These are phyloP conservation scores for Engystomops pustulosus DNA, from an alignment of 2,113 vertebrate species.

Conservation along the genomic window DNA sequence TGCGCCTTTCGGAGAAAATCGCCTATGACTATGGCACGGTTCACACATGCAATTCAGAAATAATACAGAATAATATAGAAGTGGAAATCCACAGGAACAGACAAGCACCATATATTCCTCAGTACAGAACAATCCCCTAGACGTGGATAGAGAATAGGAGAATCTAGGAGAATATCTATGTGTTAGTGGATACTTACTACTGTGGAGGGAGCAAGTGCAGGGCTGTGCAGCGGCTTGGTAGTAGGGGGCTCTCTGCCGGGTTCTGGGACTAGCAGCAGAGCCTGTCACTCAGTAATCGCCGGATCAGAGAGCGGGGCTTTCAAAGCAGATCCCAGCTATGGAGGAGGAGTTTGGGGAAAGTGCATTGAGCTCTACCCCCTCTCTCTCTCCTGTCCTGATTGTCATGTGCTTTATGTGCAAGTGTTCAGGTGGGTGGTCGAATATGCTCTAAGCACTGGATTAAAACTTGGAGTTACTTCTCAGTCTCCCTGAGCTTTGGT, in stretches of 20 bases:
- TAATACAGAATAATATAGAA: neutral
- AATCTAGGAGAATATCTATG: neutral
- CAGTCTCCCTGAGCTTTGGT: neutral
- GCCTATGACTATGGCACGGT: neutral
- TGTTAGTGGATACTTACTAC: neutral
- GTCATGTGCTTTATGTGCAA: constrained; percentile 15
- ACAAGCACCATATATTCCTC: neutral
- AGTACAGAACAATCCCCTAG: neutral
- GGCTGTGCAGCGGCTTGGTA: constrained; percentile 2
- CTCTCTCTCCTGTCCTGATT: constrained; percentile 11
- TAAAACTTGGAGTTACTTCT: neutral
- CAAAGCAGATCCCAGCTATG: constrained; percentile 9
- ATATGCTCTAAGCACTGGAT: neutral
- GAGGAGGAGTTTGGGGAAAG: constrained; percentile 23
- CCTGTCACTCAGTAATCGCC: constrained; percentile 49
- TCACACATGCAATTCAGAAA: neutral
- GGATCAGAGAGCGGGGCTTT: constrained; percentile 43
- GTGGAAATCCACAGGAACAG: neutral
- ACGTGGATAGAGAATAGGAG: neutral
- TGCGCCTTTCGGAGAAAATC: neutral
- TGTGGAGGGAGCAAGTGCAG: neutral
- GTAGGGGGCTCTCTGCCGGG: neutral
- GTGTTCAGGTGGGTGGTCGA: constrained; percentile 31
- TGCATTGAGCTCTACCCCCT: constrained; percentile 21
- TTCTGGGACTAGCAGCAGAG: constrained; percentile 5